A percentile compares a stretch with the other conserved stretches of the same genome.
Conservation (phyloP, 2,113 vertebrate species). For the Peromyscus maniculatus region DNA sequence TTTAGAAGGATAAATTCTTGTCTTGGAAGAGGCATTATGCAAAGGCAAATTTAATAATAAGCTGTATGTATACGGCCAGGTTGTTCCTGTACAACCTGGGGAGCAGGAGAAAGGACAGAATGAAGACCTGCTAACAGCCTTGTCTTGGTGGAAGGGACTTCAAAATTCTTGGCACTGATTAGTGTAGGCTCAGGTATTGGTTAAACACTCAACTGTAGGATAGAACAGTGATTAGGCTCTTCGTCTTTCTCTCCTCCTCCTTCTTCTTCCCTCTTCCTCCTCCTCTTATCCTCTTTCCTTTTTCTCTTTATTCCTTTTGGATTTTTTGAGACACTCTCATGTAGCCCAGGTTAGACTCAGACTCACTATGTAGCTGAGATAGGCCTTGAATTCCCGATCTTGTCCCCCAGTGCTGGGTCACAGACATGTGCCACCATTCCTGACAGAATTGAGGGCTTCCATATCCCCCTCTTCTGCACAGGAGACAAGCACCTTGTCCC, state of each 20-base stretch:
- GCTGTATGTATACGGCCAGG: slow-evolving; percentile 50
- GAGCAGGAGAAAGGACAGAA: slow-evolving; percentile 15
- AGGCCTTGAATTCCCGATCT: neutral
- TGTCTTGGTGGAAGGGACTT: slow-evolving; percentile 33
- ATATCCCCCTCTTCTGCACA: neutral
- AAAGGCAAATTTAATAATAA: slow-evolving; percentile 74
- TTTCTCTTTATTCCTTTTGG: neutral
- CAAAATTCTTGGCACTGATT: slow-evolving; percentile 37
- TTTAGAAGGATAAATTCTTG: slow-evolving; percentile 66
- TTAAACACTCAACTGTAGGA: slow-evolving; percentile 26
- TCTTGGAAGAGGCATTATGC: slow-evolving; percentile 59
- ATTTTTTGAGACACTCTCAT: neutral
- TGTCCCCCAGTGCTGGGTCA: neutral
- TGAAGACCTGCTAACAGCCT: neutral
- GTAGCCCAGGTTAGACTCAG: neutral
- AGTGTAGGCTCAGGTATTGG: slow-evolving; percentile 48
- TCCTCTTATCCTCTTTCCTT: neutral
- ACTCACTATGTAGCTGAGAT: neutral
- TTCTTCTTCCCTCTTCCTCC: too few species aligned
- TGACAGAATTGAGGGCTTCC: neutral
- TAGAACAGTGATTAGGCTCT: neutral
- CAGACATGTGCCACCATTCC: neutral
- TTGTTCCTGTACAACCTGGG: slow-evolving; percentile 56
- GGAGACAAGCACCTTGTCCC: neutral
- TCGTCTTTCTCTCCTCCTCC: fast-evolving